A percentile compares a stretch with the other conserved stretches of the same genome.
phyloP scores from a whole-genome alignment of 2,888 invertebrate species.

The Lottia gigantea region DNA sequence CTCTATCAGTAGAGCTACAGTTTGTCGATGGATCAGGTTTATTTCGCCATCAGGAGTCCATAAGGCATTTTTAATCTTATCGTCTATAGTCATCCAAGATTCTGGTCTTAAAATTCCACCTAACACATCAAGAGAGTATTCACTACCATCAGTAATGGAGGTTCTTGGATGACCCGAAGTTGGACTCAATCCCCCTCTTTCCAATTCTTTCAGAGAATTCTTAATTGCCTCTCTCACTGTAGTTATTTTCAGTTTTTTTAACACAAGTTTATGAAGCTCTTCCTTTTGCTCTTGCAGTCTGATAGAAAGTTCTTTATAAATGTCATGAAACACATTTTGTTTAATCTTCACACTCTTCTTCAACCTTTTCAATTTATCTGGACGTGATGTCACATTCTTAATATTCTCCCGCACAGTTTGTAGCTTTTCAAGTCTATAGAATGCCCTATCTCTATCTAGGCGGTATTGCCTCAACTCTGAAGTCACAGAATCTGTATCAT shows the following conservation, averaged over 20 bases:
- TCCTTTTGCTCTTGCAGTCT: constrained; percentile 39
- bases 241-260: constrained; percentile 52
- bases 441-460: constrained; percentile 38
- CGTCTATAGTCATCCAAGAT: neutral
- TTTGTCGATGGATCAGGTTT: constrained; percentile 30
- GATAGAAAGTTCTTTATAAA: constrained; percentile 47
- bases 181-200: constrained; percentile 27
- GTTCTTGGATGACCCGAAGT: neutral
- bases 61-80: neutral
- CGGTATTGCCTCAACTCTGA: constrained; percentile 30
- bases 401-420: constrained; percentile 50
- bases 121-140: constrained; percentile 39
- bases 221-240: constrained; percentile 58
- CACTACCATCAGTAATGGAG: constrained; percentile 26
- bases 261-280: constrained; percentile 42
- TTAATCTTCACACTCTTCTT: constrained; percentile 32
- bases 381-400: constrained; percentile 44
- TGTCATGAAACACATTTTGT: constrained; percentile 45
- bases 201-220: constrained; percentile 36
- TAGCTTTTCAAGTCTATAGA: constrained; percentile 34
- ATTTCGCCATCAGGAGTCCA: constrained; percentile 20
- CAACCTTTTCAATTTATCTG: constrained; percentile 25
- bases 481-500: constrained; percentile 25
- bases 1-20: constrained; percentile 26
- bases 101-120: constrained; percentile 15